Evolutionary conservation across 2,113 vertebrate species (phyloP), one percentile per base, ranked within the genome.

Genomic region (Syrrhaptes paradoxus): DNA sequence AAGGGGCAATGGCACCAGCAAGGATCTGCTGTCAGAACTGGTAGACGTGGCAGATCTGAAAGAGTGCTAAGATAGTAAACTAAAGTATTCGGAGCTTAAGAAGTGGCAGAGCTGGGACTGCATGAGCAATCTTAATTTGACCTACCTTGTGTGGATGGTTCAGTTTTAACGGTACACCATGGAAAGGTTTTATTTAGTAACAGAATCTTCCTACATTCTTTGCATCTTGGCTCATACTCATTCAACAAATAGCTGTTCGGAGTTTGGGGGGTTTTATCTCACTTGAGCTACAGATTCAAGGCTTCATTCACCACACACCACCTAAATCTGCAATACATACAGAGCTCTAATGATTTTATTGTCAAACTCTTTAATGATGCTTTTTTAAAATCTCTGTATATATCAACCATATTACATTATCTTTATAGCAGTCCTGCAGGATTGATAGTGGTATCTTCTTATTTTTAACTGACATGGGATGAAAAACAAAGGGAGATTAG

Each of bases 351-450:
- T 49, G 28, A 80, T 80, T 71, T 84, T 70, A 51, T 63, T 93
- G 48, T 59, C 68, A 71, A 16, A 63, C 38, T 45, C 72, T 43
- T 87, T 7, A 34, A 38, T 78, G 48, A 20, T 81, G 20, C n/a
- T 89, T 93, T 89, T 32, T 7, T 75, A 73, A 34, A 63, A 32
- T 67, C 51, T 74, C 57, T 86, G 72, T 84, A 26, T 93, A 24
- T 80, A 55, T 86, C 2, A 1, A 38, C 59, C 9, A 45, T 58
- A 38, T 80, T 71, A 10, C 11, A 4, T 84, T 95, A 97, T 97
- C 95, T 96, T 97, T 95, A 93, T 78, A 85, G 89, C 36, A 78
- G 80, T 61, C 19, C 52, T 97, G 66, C n/a, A 61, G 74, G 91
- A 89, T 77, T 75, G 84, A 36, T 89, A 45, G 41, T 45, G 54